A percentile compares a stretch with the other conserved stretches of the same genome.
These are phyloP conservation scores for Ricordea florida DNA, from an alignment of 92 coral and sea anemone species.

Conservation along the genomic window DNA sequence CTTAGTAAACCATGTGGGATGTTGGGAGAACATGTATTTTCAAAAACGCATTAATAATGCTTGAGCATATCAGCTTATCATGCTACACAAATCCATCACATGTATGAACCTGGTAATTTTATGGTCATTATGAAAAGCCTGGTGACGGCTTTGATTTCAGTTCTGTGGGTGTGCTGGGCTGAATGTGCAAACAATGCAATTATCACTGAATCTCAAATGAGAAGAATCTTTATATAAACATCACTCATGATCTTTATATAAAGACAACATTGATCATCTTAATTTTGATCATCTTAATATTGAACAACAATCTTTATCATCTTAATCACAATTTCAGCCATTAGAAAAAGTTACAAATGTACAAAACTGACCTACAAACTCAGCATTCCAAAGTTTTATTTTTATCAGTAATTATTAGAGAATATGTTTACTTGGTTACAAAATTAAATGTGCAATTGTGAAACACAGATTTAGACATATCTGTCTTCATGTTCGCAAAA, in stretches of 20 bases:
- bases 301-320: neutral
- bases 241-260: too few species aligned
- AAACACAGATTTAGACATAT: too few species aligned
- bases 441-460: too few species aligned
- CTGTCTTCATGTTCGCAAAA: too few species aligned
- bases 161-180: neutral
- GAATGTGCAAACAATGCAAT: neutral
- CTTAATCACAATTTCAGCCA: neutral
- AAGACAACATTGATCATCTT: too few species aligned
- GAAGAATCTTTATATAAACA: neutral
- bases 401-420: neutral
- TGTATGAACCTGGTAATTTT: neutral
- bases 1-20: too few species aligned
- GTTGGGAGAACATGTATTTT: too few species aligned
- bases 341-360: neutral
- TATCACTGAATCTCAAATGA: neutral
- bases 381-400: neutral
- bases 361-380: neutral
- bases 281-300: too few species aligned
- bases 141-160: neutral
- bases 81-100: neutral
- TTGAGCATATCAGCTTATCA: too few species aligned
- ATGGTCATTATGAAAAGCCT: neutral
- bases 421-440: too few species aligned
- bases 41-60: too few species aligned